phyloP scores from a whole-genome alignment of 2,888 invertebrate genomes.

The Sesia bembeciformis region DNA sequence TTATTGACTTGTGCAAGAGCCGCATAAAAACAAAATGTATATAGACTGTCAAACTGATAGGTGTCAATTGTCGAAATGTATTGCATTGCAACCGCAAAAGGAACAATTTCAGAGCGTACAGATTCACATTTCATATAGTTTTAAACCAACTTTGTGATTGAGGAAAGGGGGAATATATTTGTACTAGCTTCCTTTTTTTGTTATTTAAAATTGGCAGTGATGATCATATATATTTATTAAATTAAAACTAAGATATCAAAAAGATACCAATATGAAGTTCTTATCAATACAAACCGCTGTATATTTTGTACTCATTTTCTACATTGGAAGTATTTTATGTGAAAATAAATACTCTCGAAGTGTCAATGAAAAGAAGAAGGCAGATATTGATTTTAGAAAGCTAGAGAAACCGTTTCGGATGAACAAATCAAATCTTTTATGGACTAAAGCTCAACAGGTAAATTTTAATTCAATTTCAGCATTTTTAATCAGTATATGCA shows the following conservation, averaged over 20 bases:
- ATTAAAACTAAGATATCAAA: not conserved
- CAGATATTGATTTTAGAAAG: conserved; percentile 76
- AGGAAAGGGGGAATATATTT: too few relatives aligned
- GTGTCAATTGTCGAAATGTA: too few relatives aligned
- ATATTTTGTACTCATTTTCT: not conserved
- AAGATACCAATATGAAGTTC: not conserved
- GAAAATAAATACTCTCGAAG: conserved; percentile 80
- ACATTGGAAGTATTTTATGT: conserved; percentile 17
- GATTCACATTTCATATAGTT: too few relatives aligned
- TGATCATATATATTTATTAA: not conserved
- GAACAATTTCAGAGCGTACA: too few relatives aligned
- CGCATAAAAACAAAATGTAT: too few relatives aligned
- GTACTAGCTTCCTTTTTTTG: too few relatives aligned
- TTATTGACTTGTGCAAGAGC: too few relatives aligned
- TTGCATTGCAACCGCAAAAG: too few relatives aligned
- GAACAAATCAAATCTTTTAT: conserved; percentile 91
- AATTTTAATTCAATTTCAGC: conserved; percentile 8
- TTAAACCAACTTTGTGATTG: too few relatives aligned
- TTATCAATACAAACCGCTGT: not conserved
- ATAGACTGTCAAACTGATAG: too few relatives aligned
- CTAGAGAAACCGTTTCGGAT: conserved; percentile 91
- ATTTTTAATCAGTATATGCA: too few relatives aligned
- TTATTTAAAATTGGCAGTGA: too few relatives aligned
- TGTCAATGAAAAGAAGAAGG: conserved; percentile 63
- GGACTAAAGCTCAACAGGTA: conserved; percentile 93